These are phyloP conservation scores for Pseudorhombus dupliciocellatus DNA, from an alignment of 2,113 vertebrate species.

Conservation along the genomic window DNA sequence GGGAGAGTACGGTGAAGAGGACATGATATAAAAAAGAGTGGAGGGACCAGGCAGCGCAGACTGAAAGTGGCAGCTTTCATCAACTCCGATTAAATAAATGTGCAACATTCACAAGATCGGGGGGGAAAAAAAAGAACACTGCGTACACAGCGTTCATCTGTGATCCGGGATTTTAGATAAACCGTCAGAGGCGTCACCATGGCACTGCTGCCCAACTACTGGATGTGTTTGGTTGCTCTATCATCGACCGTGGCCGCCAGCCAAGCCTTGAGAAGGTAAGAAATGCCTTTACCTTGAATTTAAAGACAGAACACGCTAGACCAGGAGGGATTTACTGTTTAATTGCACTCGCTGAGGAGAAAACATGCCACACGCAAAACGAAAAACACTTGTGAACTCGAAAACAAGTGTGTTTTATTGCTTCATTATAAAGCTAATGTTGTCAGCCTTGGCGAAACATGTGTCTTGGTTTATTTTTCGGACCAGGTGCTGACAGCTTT, in stretches of 20 bases:
- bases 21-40: constrained; percentile 64
- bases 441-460: constrained; percentile 33
- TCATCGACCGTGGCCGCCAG: constrained; percentile 47
- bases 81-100: neutral
- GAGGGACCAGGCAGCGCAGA: neutral
- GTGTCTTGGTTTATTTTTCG: constrained; percentile 46
- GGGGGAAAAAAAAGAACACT: neutral
- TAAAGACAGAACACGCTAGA: neutral
- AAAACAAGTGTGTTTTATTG: constrained; percentile 33
- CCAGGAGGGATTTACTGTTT: neutral
- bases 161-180: neutral
- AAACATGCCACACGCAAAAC: neutral
- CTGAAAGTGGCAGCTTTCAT: constrained; percentile 15
- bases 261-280: constrained; percentile 77
- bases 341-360: neutral
- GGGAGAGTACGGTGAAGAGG: constrained; percentile 36
- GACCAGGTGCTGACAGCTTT: constrained; percentile 17
- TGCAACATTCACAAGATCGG: constrained; percentile 17
- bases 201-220: constrained; percentile 53
- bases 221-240: constrained; percentile 60
- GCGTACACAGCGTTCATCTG: neutral
- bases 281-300: neutral
- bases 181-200: constrained; percentile 33
- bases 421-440: constrained; percentile 37
- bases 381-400: constrained; percentile 16